Conservation (phyloP, 2,797 vertebrate genomes). For the Spinibarbus caldwelli region DNA sequence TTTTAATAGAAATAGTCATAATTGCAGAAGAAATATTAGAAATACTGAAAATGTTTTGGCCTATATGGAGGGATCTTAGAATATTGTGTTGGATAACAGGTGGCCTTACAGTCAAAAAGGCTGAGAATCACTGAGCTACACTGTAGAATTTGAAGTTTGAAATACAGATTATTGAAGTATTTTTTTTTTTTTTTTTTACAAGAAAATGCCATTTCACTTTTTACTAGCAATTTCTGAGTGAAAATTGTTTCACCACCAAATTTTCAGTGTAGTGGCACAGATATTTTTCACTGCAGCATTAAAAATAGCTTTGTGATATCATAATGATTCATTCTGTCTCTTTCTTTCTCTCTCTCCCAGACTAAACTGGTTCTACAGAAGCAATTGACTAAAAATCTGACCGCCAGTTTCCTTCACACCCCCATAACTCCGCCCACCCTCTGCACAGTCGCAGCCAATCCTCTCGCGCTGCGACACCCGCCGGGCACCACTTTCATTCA, state of each 20-base stretch:
- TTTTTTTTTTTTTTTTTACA: no score
- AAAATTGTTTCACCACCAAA: background rate
- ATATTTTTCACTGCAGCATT: background rate
- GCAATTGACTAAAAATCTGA: constrained; percentile 95
- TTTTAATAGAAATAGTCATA: no score
- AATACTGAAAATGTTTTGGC: no score
- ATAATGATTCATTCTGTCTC: background rate
- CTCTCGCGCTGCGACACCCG: constrained; percentile 88
- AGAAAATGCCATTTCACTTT: background rate
- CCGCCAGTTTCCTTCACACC: constrained; percentile 89
- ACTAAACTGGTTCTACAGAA: constrained; percentile 98
- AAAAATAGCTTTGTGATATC: background rate
- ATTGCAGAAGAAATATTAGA: no score
- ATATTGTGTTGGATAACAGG: background rate
- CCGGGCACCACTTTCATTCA: constrained; percentile 90
- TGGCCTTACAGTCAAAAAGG: background rate
- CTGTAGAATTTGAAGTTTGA: background rate
- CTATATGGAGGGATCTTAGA: background rate
- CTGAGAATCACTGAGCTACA: background rate
- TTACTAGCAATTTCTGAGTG: no score
- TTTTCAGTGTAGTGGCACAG: background rate
- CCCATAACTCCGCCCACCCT: constrained; percentile 84
- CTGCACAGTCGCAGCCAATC: constrained; percentile 88
- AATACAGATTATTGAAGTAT: no score
- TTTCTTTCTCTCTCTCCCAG: constrained; percentile 72